phyloP scores from a whole-genome alignment of 2,797 vertebrate genomes.

The Pangasius krempfi region DNA sequence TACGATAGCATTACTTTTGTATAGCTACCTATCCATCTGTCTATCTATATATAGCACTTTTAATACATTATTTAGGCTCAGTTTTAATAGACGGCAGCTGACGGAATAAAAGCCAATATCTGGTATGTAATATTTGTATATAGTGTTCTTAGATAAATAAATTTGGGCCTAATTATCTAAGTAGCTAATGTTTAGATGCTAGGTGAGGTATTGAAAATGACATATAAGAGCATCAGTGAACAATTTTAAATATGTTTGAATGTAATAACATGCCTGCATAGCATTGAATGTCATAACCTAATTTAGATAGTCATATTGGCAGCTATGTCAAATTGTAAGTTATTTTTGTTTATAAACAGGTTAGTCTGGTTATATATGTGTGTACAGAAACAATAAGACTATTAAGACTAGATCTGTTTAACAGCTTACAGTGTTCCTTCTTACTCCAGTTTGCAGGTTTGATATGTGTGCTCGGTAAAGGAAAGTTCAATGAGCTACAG shows the following conservation, averaged over 20 bases:
- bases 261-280: background rate
- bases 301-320: background rate
- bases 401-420: background rate
- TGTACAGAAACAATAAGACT: background rate
- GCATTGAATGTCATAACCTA: background rate
- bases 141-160: background rate
- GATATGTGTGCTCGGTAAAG: background rate
- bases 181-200: constrained; percentile 3
- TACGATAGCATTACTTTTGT: constrained; percentile 15
- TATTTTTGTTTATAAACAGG: background rate
- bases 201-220: background rate
- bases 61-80: constrained; percentile 47
- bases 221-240: background rate
- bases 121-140: constrained; percentile 24
- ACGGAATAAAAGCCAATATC: background rate
- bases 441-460: constrained; percentile 29
- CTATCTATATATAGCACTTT: background rate
- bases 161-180: background rate
- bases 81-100: constrained; percentile 5
- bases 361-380: background rate
- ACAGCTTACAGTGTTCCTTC: background rate
- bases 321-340: background rate
- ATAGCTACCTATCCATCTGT: background rate
- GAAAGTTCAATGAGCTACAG: constrained; percentile 71
- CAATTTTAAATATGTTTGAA: background rate